Base-by-base conservation (phyloP, 2,113 vertebrate genomes). In the Oxyruncus cristatus region DNA sequence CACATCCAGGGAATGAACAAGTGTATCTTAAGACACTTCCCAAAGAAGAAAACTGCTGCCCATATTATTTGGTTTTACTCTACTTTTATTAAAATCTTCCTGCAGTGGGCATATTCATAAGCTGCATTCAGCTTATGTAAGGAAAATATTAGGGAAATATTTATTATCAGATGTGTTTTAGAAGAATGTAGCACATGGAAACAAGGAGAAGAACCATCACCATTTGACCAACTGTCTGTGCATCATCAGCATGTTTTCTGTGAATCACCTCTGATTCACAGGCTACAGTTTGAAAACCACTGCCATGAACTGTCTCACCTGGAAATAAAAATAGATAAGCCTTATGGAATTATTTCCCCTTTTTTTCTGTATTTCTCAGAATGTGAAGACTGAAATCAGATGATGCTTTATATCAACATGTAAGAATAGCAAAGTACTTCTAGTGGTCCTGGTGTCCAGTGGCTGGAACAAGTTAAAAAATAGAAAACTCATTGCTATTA, bases 141-240 rank as follows among this genome's bases (percentile, higher is more conserved):
- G 61, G 73, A 94, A 90, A 80, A 37, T 52, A 70, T 32, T 41
- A 62, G 89, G 55, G 71, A 81, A 85, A 47, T 88, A 85, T 52
- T 90, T 88, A 33, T 76, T 73, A 75, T 66, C 81, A 94, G 89
- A 46, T 92, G 82, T 92, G 37, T 90, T 95, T 90, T 94, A 90
- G 65, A 89, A 84, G 41, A 88, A 78, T 12, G 28, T 94, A 78
- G 70, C 65, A 74, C 66, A 18, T 81, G 61, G 74, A 70, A 90
- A 88, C 55, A 87, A 32, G 70, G 46, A 94, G 74, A 89, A 80
- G 76, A 93, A 41, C 46, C 74, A 88, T 50, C 75, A 94, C 11
- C 71, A 71, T 85, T 85, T 96, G 72, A 83, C 46, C 67, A 79
- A 19, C 47, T 93, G 15, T 75, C 62, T 88, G 66, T 75, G 77